Evolutionary conservation across 2,797 vertebrate genomes (phyloP).

Genomic region (Simalia tracyae): DNA sequence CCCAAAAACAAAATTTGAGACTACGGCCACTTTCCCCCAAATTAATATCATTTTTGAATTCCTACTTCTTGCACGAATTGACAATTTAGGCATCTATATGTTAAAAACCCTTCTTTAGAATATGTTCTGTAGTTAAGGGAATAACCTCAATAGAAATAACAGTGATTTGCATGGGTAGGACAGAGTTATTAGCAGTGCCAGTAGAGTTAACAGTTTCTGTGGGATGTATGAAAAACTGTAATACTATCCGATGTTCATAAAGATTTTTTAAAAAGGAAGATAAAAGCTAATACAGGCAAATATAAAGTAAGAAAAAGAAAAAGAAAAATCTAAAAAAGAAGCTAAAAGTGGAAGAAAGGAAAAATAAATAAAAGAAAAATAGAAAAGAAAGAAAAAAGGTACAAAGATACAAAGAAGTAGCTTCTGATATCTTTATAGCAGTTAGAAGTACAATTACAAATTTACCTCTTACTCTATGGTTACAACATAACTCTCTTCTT

Average conservation of each 20-base stretch:
- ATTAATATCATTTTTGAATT: background rate
- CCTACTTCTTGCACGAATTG: background rate
- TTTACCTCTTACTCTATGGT: background rate
- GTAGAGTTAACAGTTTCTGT: background rate
- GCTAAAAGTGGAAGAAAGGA: too few species aligned
- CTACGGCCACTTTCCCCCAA: too few species aligned
- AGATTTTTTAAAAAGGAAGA: too few species aligned
- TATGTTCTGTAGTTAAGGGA: background rate
- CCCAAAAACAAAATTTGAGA: background rate
- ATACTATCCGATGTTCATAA: background rate
- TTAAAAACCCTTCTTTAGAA: background rate
- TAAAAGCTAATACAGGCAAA: too few species aligned
- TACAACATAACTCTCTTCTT: background rate
- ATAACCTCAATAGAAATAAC: background rate
- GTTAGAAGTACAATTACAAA: background rate
- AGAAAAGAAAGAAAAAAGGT: background rate
- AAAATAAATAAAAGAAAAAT: too few species aligned
- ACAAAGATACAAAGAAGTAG: background rate
- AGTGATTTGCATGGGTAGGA: background rate
- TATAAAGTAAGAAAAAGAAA: too few species aligned
- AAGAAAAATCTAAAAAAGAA: too few species aligned
- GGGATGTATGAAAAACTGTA: background rate
- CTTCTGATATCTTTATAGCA: background rate
- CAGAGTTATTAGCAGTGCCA: background rate
- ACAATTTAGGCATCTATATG: background rate